phyloP scores from a whole-genome alignment of 2,113 vertebrate genomes.

The Danio rerio region GRCz12tu NC_133198.1:22320001-22320500 shows the following conservation, averaged over 20 bases:
- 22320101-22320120: conserved; percentile 16
- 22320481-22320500: conserved; percentile 31
- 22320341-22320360: conserved; percentile 30
- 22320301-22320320: conserved; percentile 54
- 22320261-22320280: conserved; percentile 35
- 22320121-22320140: conserved; percentile 38
- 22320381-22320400: not conserved
- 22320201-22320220: conserved; percentile 37
- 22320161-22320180: conserved; percentile 5
- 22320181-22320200: conserved; percentile 5
- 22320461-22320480: conserved; percentile 1
- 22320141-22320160: conserved; percentile 43
- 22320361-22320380: not conserved
- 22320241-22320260: conserved; percentile 36
- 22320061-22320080: conserved; percentile 12
- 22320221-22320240: conserved; percentile 23
- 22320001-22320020: not conserved
- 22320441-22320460: not conserved
- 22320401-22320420: not conserved
- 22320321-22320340: conserved; percentile 30
- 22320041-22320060: not conserved
- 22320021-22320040: not conserved
- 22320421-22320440: conserved; percentile 8
- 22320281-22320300: conserved; percentile 42
- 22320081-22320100: conserved; percentile 30